phyloP scores from a whole-genome alignment of 2,797 vertebrate species.

The Meda fulgida region DNA sequence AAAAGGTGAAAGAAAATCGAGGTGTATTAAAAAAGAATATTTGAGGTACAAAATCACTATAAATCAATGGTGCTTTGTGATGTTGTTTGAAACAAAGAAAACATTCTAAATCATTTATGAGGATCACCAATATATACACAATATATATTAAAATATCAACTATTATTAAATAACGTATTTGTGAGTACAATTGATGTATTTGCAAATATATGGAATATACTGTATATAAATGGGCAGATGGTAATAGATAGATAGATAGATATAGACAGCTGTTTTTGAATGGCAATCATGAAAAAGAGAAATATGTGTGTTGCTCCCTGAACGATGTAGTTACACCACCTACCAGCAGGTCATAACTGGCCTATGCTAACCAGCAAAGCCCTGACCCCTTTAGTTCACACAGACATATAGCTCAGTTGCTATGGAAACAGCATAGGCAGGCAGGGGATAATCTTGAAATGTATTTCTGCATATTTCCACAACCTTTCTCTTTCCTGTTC shows the following conservation, averaged over 20 bases:
- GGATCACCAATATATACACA: too few species aligned
- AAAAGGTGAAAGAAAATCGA: not conserved
- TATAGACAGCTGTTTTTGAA: not conserved
- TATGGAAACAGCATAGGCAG: slow-evolving; percentile 89
- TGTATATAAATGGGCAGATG: too few species aligned
- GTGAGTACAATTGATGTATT: not conserved
- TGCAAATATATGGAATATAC: too few species aligned
- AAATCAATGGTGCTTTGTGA: not conserved
- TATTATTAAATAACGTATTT: not conserved
- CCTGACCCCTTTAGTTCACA: slow-evolving; percentile 74
- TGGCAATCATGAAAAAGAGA: not conserved
- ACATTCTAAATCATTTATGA: not conserved
- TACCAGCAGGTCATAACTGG: slow-evolving; percentile 11
- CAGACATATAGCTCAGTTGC: slow-evolving; percentile 95
- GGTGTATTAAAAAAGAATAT: not conserved
- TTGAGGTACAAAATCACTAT: not conserved
- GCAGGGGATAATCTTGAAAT: slow-evolving; percentile 91
- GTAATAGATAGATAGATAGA: too few species aligned
- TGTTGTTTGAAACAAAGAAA: not conserved
- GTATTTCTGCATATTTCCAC: slow-evolving; percentile 90
- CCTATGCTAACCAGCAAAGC: slow-evolving; percentile 19
- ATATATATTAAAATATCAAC: not conserved
- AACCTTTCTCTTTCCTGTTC: slow-evolving; percentile 47
- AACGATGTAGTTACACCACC: not conserved
- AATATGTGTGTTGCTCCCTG: not conserved